These are phyloP conservation scores for Pithys albifrons DNA, from an alignment of 2,113 vertebrate species.

Conservation along the genomic window DNA sequence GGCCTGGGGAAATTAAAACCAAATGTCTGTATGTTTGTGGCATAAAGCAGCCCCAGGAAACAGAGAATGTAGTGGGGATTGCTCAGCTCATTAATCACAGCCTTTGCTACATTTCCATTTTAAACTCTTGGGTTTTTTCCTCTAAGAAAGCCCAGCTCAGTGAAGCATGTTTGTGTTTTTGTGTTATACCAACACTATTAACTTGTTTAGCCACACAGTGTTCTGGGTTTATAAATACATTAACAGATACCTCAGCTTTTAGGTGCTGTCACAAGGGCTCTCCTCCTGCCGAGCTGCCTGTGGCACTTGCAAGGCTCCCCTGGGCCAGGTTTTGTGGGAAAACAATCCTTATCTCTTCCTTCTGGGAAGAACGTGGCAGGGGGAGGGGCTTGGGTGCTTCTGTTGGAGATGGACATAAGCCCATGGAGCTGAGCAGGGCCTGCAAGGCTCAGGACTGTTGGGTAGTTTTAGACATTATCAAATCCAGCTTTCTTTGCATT, in stretches of 20 bases:
- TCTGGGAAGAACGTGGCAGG: neutral
- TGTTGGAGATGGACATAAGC: neutral
- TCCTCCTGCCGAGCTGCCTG: neutral
- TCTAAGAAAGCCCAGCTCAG: accelerated
- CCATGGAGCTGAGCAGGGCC: neutral
- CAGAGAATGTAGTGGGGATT: neutral
- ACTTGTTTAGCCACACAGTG: neutral
- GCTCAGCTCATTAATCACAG: slow-evolving; percentile 50
- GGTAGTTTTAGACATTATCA: neutral
- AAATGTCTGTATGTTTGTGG: slow-evolving; percentile 12
- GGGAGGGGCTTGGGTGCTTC: neutral
- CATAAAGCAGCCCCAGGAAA: slow-evolving; percentile 20
- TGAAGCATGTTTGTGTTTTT: neutral
- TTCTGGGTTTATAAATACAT: neutral
- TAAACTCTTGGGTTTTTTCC: neutral
- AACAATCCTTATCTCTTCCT: neutral
- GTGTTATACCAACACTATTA: neutral
- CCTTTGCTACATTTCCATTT: slow-evolving; percentile 21
- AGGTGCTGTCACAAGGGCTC: neutral
- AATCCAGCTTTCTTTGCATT: neutral
- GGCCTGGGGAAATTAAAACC: slow-evolving; percentile 45
- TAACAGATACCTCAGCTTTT: neutral
- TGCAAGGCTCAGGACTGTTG: neutral
- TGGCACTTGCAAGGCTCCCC: neutral
- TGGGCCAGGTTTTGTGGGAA: neutral